Evolutionary conservation across 1,140 invertebrate species (phyloP).

Genomic region (Pseudomyrmex concolor): DNA sequence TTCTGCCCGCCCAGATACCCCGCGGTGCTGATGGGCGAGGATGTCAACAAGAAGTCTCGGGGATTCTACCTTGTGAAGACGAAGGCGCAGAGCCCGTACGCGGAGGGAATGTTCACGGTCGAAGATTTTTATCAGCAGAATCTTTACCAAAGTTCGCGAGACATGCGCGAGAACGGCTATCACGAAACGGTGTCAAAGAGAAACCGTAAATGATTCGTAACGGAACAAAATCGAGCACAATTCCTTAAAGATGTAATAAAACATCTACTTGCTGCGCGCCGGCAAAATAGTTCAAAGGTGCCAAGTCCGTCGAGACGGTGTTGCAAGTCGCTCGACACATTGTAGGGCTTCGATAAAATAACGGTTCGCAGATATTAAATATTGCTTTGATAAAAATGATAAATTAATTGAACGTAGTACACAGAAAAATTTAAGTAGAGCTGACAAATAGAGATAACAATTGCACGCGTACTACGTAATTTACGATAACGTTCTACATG

Average conservation of each 20-base stretch:
- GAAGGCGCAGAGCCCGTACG: conserved; percentile 76
- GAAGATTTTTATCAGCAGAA: conserved; percentile 52
- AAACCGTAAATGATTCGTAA: no score
- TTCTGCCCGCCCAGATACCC: conserved; percentile 84
- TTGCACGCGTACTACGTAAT: no score
- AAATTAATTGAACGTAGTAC: not conserved
- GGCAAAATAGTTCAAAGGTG: not conserved
- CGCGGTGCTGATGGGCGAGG: conserved; percentile 80
- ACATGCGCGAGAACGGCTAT: not conserved
- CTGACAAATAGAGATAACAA: no score
- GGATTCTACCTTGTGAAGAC: conserved; percentile 81
- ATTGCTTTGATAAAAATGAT: not conserved
- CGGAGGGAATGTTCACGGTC: conserved; percentile 76
- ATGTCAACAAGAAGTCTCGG: conserved; percentile 67
- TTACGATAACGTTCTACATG: no score
- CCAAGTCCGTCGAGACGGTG: not conserved
- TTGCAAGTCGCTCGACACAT: conserved; percentile 9
- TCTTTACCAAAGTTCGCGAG: conserved; percentile 8
- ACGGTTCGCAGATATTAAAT: not conserved
- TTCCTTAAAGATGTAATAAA: not conserved
- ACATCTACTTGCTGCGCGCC: not conserved
- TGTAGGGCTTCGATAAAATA: not conserved
- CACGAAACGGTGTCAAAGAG: not conserved
- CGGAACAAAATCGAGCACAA: no score
- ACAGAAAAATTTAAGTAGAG: no score